Evolutionary conservation across 2,113 vertebrate genomes (phyloP), one percentile per base, ranked within the genome.

Genomic region (Scopus umbretta): DNA sequence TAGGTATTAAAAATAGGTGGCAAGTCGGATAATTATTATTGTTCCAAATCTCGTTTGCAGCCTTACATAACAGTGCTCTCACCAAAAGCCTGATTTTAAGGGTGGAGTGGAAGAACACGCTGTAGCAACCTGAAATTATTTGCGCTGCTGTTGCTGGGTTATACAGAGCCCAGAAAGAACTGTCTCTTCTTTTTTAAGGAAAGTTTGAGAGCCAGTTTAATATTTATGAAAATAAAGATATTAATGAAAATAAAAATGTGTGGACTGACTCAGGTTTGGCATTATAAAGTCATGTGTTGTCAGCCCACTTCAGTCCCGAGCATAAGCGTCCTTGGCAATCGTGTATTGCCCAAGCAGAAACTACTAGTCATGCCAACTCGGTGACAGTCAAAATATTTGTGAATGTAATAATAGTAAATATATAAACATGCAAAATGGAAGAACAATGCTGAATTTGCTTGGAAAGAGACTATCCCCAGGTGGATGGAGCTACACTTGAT

Each of bases 51-150:
- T 97, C 14, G 0, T 90, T 96, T 92, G 61, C 85, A 95, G 87
- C 71, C 80, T 97, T 97, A 95, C 72, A 80, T 97, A 97, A 97
- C 90, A 80, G 38, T 53, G 67, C 91, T 96, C 97, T 82, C 78
- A 95, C 61, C 92, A 96, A 92, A 96, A 96, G 90, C 83, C 94
- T 96, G 95, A 93, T 97, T 97, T 97, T 94, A 95, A 96, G 91
- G 95, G 94, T 96, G 86, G 90, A 90, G 72, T 91, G 43, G 85
- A 96, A 95, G 90, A 96, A 88, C 40, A 47, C 68, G 36, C 78
- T 96, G 90, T 66, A 90, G 88, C 92, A 97, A 97, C 92, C 80
- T 95, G 94, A 86, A 95, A 93, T 97, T 95, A 88, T 95, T 92
- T 92, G 96, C 34, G 29, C 26, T 79, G 27, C 56, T 86, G 71